Percentiles rank a stretch among this genome's conserved stretches.
Evolutionary conservation across 2,888 invertebrate species (phyloP).

Genomic region (Drosophila fungiperda): DNA sequence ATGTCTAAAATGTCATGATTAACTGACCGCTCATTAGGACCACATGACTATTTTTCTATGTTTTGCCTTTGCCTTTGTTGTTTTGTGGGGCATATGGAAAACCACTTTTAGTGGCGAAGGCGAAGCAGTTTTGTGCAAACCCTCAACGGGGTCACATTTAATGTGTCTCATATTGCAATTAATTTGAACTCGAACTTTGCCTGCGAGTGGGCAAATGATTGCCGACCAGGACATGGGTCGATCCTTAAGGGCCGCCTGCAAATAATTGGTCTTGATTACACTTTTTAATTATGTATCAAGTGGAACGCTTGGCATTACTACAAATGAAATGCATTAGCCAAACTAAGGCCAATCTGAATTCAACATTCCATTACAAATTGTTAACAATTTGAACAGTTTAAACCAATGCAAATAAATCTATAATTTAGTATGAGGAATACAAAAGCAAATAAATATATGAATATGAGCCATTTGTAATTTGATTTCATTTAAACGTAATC

Average conservation of each 20-base stretch:
- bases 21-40: conserved; percentile 78
- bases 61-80: not conserved
- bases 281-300: conserved; percentile 39
- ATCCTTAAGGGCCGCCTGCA: conserved; percentile 48
- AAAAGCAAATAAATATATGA: not conserved
- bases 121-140: conserved; percentile 2
- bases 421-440: not conserved
- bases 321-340: not conserved
- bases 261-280: conserved; percentile 67
- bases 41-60: conserved; percentile 48
- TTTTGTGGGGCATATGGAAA: conserved; percentile 1
- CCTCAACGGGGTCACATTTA: conserved; percentile 70
- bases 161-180: conserved; percentile 76
- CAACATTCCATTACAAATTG: not conserved
- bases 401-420: not conserved
- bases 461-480: not conserved
- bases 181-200: conserved; percentile 68
- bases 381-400: not conserved
- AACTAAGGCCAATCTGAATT: not conserved
- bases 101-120: not conserved
- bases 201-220: conserved; percentile 13
- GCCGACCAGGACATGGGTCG: conserved; percentile 18
- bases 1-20: conserved; percentile 71
- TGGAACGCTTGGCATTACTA: not conserved
- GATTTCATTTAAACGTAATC: not conserved